A percentile compares a stretch with the other conserved stretches of the same genome.
Evolutionary conservation across 1,140 invertebrate species (phyloP).

Genomic region (Aphelenchoides avenae): DNA sequence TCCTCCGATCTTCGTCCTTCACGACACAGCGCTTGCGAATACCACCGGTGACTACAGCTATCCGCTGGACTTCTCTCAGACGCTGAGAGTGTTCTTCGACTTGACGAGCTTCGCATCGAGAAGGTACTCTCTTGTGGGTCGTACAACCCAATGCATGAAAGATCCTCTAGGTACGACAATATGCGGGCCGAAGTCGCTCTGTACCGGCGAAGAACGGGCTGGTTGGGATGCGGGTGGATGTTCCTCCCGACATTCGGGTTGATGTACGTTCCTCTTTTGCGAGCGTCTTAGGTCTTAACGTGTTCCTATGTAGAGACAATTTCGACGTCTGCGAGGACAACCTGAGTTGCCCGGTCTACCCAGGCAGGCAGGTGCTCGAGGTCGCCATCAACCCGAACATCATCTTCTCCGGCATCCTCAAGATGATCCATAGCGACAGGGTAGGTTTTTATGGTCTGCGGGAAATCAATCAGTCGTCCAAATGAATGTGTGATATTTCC

Average conservation of each 20-base stretch:
- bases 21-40: slow-evolving; percentile 35
- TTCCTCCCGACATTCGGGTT: slow-evolving; percentile 32
- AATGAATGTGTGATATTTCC: not conserved
- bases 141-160: not conserved
- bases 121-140: slow-evolving; percentile 15
- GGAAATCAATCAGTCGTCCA: not conserved
- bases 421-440: slow-evolving; percentile 34
- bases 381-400: slow-evolving; percentile 18
- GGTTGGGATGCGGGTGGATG: slow-evolving; percentile 36
- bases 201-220: slow-evolving; percentile 32
- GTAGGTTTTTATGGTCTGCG: slow-evolving; percentile 13
- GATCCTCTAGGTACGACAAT: slow-evolving; percentile 24
- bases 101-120: slow-evolving; percentile 33
- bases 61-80: slow-evolving; percentile 30
- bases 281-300: not conserved
- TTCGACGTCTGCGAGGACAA: slow-evolving; percentile 33
- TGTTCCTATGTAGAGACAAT: slow-evolving; percentile 26
- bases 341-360: slow-evolving; percentile 14
- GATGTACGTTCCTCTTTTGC: slow-evolving; percentile 17
- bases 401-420: slow-evolving; percentile 21
- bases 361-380: slow-evolving; percentile 22
- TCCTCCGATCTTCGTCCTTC: slow-evolving; percentile 29
- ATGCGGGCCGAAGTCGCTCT: slow-evolving; percentile 32
- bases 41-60: slow-evolving; percentile 35
- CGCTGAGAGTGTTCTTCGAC: slow-evolving; percentile 26